These are phyloP conservation scores for Argyrosomus regius DNA, from an alignment of 2,797 vertebrate species.

Conservation along the genomic window DNA sequence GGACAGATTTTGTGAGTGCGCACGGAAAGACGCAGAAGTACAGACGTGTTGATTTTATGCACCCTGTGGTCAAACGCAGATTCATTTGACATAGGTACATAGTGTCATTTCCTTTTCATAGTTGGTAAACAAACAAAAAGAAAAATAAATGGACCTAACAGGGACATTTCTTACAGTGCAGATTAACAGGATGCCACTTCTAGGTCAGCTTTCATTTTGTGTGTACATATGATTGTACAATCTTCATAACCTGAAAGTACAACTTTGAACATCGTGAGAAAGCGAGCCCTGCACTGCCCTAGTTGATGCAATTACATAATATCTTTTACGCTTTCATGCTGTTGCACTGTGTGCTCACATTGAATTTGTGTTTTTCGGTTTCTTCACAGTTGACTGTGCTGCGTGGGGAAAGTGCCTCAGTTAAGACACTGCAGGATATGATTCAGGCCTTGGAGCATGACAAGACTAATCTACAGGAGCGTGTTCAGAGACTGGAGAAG, in stretches of 20 bases:
- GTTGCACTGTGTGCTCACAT: neutral
- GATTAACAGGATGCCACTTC: slow-evolving; percentile 31
- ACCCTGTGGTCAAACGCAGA: neutral
- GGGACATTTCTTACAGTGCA: neutral
- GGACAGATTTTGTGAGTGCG: neutral
- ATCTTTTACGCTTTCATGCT: neutral
- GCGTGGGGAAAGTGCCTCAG: slow-evolving; percentile 88
- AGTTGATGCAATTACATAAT: too few species aligned
- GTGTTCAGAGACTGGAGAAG: slow-evolving; percentile 90
- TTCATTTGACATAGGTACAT: neutral
- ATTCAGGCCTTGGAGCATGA: slow-evolving; percentile 92
- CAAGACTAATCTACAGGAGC: slow-evolving; percentile 90
- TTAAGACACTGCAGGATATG: slow-evolving; percentile 88
- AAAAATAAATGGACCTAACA: neutral
- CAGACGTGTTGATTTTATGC: neutral
- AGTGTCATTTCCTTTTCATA: neutral
- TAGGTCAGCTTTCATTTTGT: slow-evolving; percentile 18
- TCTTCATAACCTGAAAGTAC: neutral
- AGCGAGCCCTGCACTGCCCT: neutral
- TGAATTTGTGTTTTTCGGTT: neutral
- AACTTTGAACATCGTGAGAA: neutral
- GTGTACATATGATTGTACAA: neutral
- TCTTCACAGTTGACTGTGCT: slow-evolving; percentile 87
- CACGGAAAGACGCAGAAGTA: neutral
- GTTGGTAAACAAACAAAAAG: neutral